Evolutionary conservation across 2,113 vertebrate genomes (phyloP).

Genomic region (Salvelinus namaycush): DNA sequence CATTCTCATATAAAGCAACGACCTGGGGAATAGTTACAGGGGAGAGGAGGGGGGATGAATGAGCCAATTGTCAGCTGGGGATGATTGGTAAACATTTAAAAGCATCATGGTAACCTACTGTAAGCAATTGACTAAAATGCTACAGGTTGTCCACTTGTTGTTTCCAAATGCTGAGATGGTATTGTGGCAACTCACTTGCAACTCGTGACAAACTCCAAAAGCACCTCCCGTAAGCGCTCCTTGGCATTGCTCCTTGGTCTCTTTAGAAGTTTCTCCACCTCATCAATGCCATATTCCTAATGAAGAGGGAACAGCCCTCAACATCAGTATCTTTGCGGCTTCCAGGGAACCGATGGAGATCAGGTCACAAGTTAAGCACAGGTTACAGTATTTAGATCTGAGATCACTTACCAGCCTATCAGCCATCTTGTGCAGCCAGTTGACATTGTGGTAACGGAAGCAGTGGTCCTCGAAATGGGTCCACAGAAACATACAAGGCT

Average conservation of each 20-base stretch:
- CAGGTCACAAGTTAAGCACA: neutral
- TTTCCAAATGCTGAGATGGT: neutral
- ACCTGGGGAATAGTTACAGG: too few species aligned
- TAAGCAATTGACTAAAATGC: neutral
- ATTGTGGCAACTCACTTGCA: conserved; percentile 79
- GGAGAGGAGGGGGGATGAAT: too few species aligned
- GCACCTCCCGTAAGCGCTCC: conserved; percentile 74
- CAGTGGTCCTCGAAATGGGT: conserved; percentile 88
- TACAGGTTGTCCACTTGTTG: neutral
- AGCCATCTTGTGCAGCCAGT: conserved; percentile 86
- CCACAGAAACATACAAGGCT: conserved; percentile 86
- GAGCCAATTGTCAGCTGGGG: too few species aligned
- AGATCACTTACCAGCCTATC: conserved; percentile 80
- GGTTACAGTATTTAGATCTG: neutral
- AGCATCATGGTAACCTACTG: neutral
- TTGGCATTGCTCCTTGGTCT: conserved; percentile 76
- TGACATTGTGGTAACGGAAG: conserved; percentile 84
- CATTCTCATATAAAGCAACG: too few species aligned
- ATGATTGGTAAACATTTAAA: too few species aligned
- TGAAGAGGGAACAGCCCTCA: neutral
- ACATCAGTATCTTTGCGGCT: neutral
- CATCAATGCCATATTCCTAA: conserved; percentile 84
- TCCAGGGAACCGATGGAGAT: neutral
- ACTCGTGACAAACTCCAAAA: conserved; percentile 85
- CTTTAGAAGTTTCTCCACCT: conserved; percentile 80